phyloP scores from a whole-genome alignment of 2,113 vertebrate species.

The Mastomys coucha region DNA sequence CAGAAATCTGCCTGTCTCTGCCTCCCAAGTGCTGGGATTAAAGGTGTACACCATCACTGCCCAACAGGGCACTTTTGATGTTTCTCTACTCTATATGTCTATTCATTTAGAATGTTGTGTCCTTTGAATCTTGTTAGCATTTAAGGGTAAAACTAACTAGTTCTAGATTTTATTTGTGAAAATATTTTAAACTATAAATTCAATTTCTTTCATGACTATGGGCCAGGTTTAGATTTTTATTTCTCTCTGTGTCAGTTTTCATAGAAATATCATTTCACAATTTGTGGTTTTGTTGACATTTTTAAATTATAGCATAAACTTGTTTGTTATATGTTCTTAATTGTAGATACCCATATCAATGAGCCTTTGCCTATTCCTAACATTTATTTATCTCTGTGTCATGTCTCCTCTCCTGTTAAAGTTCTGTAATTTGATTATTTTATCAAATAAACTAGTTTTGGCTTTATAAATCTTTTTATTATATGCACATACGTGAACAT shows the following conservation, averaged over 20 bases:
- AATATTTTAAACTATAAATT: constrained; percentile 7
- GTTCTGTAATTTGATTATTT: neutral
- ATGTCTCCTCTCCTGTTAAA: neutral
- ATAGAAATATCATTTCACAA: neutral
- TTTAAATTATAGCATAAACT: constrained; percentile 12
- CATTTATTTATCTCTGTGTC: neutral
- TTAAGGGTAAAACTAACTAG: neutral
- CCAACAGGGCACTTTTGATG: neutral
- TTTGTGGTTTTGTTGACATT: neutral
- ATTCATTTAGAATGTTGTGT: neutral
- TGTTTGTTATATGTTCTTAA: neutral
- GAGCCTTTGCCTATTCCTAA: neutral
- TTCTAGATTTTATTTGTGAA: constrained; percentile 3
- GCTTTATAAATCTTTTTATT: neutral
- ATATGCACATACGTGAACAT: neutral
- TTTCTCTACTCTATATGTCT: neutral
- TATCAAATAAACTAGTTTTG: neutral
- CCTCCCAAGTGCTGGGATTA: too few relatives aligned
- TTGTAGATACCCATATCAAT: neutral
- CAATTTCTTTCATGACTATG: neutral
- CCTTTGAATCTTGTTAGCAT: neutral
- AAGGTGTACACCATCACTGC: too few relatives aligned
- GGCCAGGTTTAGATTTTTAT: neutral
- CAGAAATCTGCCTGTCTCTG: too few relatives aligned
- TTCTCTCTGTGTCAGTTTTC: constrained; percentile 26